phyloP scores from a whole-genome alignment of 2,888 invertebrate genomes.

The Harpalus rubripes region DNA sequence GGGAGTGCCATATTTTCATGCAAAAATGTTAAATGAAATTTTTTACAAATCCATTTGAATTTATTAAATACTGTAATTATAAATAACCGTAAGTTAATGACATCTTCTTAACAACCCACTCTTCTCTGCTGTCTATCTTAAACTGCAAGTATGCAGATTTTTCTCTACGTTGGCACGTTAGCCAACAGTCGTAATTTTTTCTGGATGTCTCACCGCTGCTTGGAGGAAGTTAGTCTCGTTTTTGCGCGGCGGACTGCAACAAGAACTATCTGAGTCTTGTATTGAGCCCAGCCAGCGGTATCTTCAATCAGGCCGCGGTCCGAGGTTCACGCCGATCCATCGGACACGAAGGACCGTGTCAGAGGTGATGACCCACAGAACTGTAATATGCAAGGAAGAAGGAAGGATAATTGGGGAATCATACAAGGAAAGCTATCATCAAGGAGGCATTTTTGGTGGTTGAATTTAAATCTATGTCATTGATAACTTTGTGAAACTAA shows the following conservation, averaged over 20 bases:
- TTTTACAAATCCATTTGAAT: too few relatives aligned
- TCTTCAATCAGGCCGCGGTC: conserved; percentile 54
- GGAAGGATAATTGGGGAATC: neutral
- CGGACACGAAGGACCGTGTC: conserved; percentile 9
- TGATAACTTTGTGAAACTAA: too few relatives aligned
- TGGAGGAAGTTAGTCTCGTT: conserved; percentile 53
- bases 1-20: too few relatives aligned
- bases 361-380: neutral
- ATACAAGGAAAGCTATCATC: neutral
- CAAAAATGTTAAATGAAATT: too few relatives aligned
- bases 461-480: too few relatives aligned
- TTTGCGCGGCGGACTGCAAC: conserved; percentile 22
- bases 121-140: neutral
- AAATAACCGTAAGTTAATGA: too few relatives aligned
- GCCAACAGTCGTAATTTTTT: conserved; percentile 34
- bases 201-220: conserved; percentile 28
- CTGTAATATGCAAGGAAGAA: too few relatives aligned
- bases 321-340: conserved; percentile 18
- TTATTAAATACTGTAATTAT: too few relatives aligned
- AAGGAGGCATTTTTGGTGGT: neutral
- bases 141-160: conserved; percentile 53
- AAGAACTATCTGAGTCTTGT: conserved; percentile 28
- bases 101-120: too few relatives aligned
- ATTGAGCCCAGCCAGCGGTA: conserved; percentile 61
- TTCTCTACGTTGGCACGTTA: conserved; percentile 32